Percentiles rank a stretch among this genome's conserved stretches.
phyloP scores from a whole-genome alignment of 2,797 vertebrate species.

The Rhabdophis nuchalis region DNA sequence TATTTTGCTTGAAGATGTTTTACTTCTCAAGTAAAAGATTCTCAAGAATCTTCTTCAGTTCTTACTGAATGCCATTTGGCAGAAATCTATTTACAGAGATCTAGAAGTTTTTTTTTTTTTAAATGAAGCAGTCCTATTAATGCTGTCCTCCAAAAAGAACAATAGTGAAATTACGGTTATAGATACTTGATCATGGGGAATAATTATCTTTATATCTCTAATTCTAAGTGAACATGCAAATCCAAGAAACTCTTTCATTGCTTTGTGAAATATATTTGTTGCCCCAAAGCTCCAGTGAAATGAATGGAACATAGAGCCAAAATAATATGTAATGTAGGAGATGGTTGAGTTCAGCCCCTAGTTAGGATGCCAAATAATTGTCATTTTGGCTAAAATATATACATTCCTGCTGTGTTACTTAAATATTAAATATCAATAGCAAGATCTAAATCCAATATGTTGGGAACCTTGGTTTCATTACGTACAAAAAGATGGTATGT shows the following conservation, averaged over 20 bases:
- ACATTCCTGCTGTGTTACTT: background rate
- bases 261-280: background rate
- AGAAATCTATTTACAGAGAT: background rate
- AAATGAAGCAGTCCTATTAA: background rate
- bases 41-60: background rate
- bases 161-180: background rate
- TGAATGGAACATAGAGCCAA: background rate
- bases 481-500: constrained; percentile 18
- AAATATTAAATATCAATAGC: background rate
- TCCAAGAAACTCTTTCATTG: no score
- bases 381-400: constrained; percentile 31
- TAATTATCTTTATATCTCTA: background rate
- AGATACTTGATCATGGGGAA: background rate
- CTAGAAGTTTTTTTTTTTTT: background rate
- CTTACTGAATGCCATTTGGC: background rate
- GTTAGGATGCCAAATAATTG: constrained; percentile 10
- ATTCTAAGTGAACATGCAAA: background rate
- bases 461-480: constrained; percentile 28
- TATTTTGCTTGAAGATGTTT: background rate
- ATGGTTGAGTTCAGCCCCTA: constrained; percentile 28
- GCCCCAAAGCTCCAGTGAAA: background rate
- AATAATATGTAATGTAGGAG: background rate
- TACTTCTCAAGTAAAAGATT: background rate
- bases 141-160: background rate
- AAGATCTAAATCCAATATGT: background rate